Conservation (phyloP, 2,113 vertebrate species). For the Otolemur garnettii region DNA sequence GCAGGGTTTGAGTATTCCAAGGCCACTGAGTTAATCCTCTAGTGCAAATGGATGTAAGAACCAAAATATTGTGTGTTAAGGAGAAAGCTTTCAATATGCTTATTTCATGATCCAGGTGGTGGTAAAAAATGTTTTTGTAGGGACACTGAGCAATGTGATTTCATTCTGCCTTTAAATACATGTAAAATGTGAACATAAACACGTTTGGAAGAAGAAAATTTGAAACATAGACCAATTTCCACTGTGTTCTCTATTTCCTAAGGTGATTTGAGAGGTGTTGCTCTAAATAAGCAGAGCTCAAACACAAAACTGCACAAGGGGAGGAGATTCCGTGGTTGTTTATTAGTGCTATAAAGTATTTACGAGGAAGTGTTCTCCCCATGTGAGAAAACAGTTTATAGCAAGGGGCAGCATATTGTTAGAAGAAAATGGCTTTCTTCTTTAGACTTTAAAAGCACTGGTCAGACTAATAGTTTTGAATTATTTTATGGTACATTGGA, state of each 20-base stretch:
- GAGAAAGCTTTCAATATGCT: neutral
- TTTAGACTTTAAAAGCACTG: neutral
- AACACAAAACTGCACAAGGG: neutral
- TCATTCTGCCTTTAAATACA: neutral
- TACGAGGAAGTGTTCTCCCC: neutral
- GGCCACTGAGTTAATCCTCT: neutral
- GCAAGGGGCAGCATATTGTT: neutral
- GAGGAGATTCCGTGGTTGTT: neutral
- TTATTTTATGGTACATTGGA: neutral
- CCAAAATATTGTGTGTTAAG: neutral
- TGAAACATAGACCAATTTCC: constrained; percentile 24
- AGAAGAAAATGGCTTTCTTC: constrained; percentile 1
- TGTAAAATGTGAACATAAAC: constrained; percentile 41
- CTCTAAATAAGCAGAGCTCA: neutral
- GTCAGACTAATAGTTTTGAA: constrained; percentile 11
- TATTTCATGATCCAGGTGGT: neutral
- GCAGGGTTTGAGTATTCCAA: neutral
- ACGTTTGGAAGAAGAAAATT: constrained; percentile 39
- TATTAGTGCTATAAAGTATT: neutral
- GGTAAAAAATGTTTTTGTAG: neutral
- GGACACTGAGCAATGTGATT: neutral
- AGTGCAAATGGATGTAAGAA: neutral
- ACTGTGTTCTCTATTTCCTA: constrained; percentile 31
- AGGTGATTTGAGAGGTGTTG: neutral
- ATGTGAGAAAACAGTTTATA: neutral